These are phyloP conservation scores for Copidosoma floridanum DNA, from an alignment of 1,140 invertebrate genomes.

Conservation along the genomic window DNA sequence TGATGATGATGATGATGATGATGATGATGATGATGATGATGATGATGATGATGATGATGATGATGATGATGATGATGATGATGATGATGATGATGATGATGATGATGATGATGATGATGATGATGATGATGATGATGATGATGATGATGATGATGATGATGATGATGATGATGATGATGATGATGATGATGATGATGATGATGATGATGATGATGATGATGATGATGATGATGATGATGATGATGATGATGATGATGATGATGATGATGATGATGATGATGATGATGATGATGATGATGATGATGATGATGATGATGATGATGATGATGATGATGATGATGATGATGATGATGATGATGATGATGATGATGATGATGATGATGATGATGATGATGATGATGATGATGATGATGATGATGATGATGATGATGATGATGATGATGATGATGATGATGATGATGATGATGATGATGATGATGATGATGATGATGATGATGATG, in stretches of 20 bases:
- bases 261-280: background rate
- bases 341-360: background rate
- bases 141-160: background rate
- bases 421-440: background rate
- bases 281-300: background rate
- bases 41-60: background rate
- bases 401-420: background rate
- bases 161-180: background rate
- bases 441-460: background rate
- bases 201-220: background rate
- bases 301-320: background rate
- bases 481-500: background rate
- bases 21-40: background rate
- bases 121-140: background rate
- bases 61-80: background rate
- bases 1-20: background rate
- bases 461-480: background rate
- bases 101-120: background rate
- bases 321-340: background rate
- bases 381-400: background rate
- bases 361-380: background rate
- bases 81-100: background rate
- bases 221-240: background rate
- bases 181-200: background rate
- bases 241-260: background rate